Base-by-base conservation (phyloP, 2,113 vertebrate genomes). In the Nerophis lumbriciformis region DNA sequence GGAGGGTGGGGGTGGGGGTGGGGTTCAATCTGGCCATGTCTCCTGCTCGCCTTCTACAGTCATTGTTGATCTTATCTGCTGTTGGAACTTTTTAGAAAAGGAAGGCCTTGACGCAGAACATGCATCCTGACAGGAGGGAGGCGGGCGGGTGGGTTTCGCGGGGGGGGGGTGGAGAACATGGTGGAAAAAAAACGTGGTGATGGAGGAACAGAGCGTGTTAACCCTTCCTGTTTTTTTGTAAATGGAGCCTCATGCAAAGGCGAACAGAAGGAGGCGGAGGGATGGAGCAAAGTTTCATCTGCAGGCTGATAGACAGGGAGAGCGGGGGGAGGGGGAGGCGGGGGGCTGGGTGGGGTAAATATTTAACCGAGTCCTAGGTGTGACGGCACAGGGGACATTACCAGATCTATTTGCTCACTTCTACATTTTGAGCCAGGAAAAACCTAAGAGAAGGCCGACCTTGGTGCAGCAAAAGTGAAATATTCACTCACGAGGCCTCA, bases 401-500 rank as follows among this genome's bases (percentile, higher is more conserved):
- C 8, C 8, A 42, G 8, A 8, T 42, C 39, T 42, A 42, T 42
- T 42, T 42, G 39, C 39, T 42, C 4, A 5, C 12, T 11, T 12
- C 4, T 45, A 39, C 4, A 4, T 45, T 12, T 45, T 45, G 4
- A 44, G 4, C 11, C 11, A 19, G 42, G 11, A 44, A 11, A 44
- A 44, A 44, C 42, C 61, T 72, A 15, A 15, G 38, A 28, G 8
- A 19, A 6, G 65, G 76, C 60, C 8, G 6, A 7, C 10, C 16
- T 57, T 13, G 16, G 6, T 7, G 53, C 35, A 54, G 7, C 36
- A 37, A 6, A 37, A 12, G 66, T 91, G 80, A 92, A 91, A 90
- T 90, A 92, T 92, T 91, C 90, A 91, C 87, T 76, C 65, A 19
- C 19, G 19, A 61, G 69, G 68, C 66, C 48, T 42, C 21, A 44